Evolutionary conservation across 1,140 invertebrate species (phyloP).

Genomic region (Solen grandis): DNA sequence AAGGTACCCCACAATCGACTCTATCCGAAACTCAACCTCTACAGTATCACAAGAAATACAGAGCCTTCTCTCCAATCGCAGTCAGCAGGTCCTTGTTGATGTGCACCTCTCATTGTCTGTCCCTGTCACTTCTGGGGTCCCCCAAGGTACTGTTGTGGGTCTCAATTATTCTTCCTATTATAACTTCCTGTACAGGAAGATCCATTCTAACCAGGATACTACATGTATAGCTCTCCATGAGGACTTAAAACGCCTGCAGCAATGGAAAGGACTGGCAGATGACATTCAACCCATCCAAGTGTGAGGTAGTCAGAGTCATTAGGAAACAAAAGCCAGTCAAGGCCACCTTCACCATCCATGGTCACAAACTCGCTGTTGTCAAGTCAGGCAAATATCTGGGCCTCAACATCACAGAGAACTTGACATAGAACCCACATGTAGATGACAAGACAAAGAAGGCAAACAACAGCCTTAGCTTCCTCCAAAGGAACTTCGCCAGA

Average conservation of each 20-base stretch:
- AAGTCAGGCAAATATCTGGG: no score
- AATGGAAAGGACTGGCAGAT: constrained; percentile 50
- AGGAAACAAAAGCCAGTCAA: constrained; percentile 17
- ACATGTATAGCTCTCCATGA: no score
- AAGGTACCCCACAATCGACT: constrained; percentile 27
- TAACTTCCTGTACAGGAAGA: no score
- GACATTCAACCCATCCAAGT: constrained; percentile 51
- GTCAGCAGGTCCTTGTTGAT: constrained; percentile 14
- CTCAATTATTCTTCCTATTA: no score
- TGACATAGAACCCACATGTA: neutral
- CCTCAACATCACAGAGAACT: neutral
- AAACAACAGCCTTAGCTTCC: constrained; percentile 29
- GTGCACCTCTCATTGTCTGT: neutral
- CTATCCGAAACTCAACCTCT: neutral
- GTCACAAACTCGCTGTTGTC: neutral
- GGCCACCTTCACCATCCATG: neutral
- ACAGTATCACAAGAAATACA: constrained; percentile 1
- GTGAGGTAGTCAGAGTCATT: constrained; percentile 31
- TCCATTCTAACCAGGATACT: no score
- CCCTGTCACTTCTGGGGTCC: constrained; percentile 21
- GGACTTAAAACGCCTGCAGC: no score
- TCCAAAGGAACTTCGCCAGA: constrained; percentile 26
- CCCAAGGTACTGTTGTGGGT: constrained; percentile 9
- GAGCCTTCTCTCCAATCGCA: neutral
- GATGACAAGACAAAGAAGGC: constrained; percentile 15